Percentiles rank a stretch among this genome's conserved stretches.
Evolutionary conservation across 2,797 vertebrate genomes (phyloP).

Genomic region (Poecilia picta): DNA sequence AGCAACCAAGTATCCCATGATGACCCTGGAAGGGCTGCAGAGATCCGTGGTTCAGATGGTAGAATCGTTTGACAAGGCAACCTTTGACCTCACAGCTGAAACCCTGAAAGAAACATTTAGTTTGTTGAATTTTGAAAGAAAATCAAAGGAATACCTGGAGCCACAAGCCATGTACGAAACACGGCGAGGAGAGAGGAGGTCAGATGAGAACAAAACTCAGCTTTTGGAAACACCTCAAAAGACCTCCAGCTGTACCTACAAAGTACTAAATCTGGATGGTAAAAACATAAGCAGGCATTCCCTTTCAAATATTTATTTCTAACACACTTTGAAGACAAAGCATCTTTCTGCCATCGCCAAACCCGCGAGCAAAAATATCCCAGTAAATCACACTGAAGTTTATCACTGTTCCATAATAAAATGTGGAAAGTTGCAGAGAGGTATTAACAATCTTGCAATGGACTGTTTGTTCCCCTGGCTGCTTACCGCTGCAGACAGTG

Average conservation of each 20-base stretch:
- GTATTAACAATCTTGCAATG: not conserved
- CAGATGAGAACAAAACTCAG: not conserved
- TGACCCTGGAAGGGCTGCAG: not conserved
- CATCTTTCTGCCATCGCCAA: not conserved
- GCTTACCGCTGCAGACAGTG: conserved; percentile 34
- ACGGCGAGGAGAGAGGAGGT: not conserved
- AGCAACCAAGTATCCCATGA: not conserved
- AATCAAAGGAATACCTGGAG: not conserved
- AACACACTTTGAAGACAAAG: not conserved
- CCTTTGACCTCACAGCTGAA: not conserved
- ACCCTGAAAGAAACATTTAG: not conserved
- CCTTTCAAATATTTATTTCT: not conserved
- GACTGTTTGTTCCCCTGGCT: not conserved
- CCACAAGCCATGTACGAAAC: not conserved
- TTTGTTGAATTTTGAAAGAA: too few relatives aligned
- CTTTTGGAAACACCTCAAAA: not conserved
- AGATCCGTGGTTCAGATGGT: not conserved
- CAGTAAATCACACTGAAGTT: not conserved
- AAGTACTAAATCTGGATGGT: not conserved
- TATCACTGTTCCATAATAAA: not conserved
- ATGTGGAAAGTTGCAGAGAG: not conserved
- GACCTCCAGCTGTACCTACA: not conserved
- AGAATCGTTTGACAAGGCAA: not conserved
- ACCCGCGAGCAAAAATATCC: not conserved
- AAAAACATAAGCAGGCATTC: not conserved